Evolutionary conservation across 2,888 invertebrate genomes (phyloP), one percentile per base, ranked within the genome.

Genomic region (Ceraclea dissimilis): DNA sequence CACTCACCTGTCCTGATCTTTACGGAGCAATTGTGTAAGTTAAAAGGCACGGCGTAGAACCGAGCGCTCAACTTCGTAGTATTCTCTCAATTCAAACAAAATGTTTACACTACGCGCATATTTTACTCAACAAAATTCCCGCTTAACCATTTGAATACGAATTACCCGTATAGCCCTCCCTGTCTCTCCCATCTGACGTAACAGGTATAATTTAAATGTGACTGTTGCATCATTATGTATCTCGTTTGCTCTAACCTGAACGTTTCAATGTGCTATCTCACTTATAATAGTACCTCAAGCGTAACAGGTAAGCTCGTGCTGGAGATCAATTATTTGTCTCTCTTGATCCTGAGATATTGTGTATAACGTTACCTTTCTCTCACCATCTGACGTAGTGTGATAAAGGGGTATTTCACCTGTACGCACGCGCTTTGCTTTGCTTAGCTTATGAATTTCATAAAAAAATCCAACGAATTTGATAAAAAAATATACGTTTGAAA

Each of bases 201-300:
- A 59, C 59, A 59, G 59, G 59, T 59, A 59, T 51, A 50, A 53
- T 57, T 49, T 53, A 53, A 57, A 57, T 54, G 51, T 54, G 57
- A 53, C 51, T 57, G 57, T 51, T 57, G 54, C 50, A 49, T 26
- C 34, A n/a, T 21, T 19, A 34, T 17, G 13, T 17, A 34, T 59
- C 56, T 39, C 56, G 1, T 34, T 59, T 55, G n/a, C 34, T 20
- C 56, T 31, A 39, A 26, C 26, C 8, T 26, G 2, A 26, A 16
- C 8, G 21, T 2, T 39, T 46, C 18, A 19, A 33, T 31, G 22
- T 18, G 51, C 51, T 11, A 49, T 51, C 57, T 51, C 50, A 39
- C 39, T 39, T 39, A n/a, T 13, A 13, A 13, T 4, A 39, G 22
- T 34, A n/a, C 56, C 46, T 31, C 49, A 52, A 56, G 56, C 59